Percentiles rank a stretch among this genome's conserved stretches.
Evolutionary conservation across 2,888 invertebrate species (phyloP).

Genomic region (Acrobasis consociella): DNA sequence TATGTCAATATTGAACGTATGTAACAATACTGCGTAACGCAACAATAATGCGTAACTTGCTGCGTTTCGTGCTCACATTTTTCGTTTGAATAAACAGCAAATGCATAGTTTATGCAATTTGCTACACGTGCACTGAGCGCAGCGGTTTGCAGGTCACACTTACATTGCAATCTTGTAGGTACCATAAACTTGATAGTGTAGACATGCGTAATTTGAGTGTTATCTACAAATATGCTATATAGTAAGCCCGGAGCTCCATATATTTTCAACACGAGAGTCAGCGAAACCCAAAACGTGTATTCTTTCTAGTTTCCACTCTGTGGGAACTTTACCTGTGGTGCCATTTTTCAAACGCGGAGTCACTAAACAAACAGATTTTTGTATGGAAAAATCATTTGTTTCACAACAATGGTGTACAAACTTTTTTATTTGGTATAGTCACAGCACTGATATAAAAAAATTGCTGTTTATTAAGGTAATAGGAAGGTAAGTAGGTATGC

Average conservation of each 20-base stretch:
- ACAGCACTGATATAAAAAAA: no score
- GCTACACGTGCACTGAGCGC: constrained; percentile 22
- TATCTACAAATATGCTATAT: not conserved
- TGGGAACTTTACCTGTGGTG: no score
- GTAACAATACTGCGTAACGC: not conserved
- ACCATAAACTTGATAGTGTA: not conserved
- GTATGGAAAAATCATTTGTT: no score
- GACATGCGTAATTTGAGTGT: not conserved
- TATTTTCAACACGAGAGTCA: no score
- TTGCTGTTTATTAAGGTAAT: no score
- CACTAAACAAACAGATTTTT: no score
- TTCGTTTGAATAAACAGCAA: not conserved
- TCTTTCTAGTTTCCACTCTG: no score
- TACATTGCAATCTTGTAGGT: constrained; percentile 10
- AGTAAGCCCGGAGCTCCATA: not conserved
- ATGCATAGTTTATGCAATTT: not conserved
- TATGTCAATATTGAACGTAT: not conserved
- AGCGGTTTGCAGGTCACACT: constrained; percentile 19
- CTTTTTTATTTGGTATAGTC: no score
- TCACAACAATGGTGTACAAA: no score
- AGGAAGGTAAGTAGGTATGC: no score
- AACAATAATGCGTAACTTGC: not conserved
- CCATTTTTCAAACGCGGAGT: no score
- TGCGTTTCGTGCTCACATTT: not conserved
- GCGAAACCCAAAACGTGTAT: no score